Conservation (phyloP, 2,888 invertebrate species). For the Meganola albula region DNA sequence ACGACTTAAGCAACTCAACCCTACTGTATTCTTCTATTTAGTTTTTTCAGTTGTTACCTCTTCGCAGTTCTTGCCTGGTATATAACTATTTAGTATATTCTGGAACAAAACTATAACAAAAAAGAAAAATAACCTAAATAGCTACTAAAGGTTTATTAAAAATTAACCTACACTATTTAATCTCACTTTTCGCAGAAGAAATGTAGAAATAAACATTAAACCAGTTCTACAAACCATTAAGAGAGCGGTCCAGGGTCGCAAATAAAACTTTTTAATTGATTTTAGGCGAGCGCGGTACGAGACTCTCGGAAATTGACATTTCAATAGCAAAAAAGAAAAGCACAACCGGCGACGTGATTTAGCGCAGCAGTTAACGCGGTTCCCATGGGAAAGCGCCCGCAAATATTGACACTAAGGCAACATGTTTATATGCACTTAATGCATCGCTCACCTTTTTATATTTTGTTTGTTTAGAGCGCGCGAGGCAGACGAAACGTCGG, state of each 20-base stretch:
- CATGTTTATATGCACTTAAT: conserved; percentile 78
- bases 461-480: conserved; percentile 69
- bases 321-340: conserved; percentile 70
- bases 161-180: too few species aligned
- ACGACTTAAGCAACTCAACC: too few species aligned
- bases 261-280: conserved; percentile 49
- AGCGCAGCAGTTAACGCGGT: conserved; percentile 52
- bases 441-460: conserved; percentile 74
- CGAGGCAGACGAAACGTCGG: conserved; percentile 70
- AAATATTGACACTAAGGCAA: conserved; percentile 75
- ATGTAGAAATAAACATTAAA: too few species aligned
- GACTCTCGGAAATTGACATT: conserved; percentile 57
- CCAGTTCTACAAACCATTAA: conserved; percentile 6
- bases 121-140: too few species aligned
- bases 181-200: too few species aligned
- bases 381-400: conserved; percentile 74
- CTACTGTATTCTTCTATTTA: too few species aligned
- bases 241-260: not conserved
- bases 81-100: too few species aligned
- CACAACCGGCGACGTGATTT: conserved; percentile 57
- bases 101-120: too few species aligned
- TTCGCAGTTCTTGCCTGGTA: too few species aligned
- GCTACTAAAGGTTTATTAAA: too few species aligned
- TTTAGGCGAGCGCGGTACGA: conserved; percentile 34
- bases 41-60: too few species aligned